These are phyloP conservation scores for Neodon shergylaensis DNA, from an alignment of 2,113 vertebrate species.

Conservation along the genomic window DNA sequence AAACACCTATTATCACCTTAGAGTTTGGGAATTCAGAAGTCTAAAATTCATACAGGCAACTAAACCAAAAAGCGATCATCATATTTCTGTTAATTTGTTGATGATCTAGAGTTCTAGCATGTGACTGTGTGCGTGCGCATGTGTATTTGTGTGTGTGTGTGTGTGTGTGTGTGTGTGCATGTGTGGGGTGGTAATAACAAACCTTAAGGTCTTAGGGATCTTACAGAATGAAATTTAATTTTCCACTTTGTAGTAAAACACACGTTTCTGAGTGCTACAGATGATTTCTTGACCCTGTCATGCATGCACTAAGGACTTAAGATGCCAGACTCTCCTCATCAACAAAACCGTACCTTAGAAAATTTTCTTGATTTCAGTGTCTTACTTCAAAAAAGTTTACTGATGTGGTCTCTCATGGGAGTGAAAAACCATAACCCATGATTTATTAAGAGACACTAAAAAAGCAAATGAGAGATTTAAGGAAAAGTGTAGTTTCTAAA, in stretches of 20 bases:
- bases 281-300: background rate
- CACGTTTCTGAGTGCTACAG: too few relatives aligned
- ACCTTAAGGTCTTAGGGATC: background rate
- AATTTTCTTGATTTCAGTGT: background rate
- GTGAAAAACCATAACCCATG: background rate
- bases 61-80: background rate
- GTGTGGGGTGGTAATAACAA: background rate
- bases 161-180: background rate
- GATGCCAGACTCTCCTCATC: background rate
- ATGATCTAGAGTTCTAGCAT: background rate
- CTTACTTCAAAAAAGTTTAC: background rate
- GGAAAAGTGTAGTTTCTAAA: background rate
- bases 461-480: background rate
- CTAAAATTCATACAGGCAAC: background rate
- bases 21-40: too few relatives aligned
- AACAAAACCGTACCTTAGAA: background rate
- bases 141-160: too few relatives aligned
- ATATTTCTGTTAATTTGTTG: background rate
- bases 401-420: background rate
- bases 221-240: too few relatives aligned
- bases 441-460: background rate
- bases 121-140: too few relatives aligned
- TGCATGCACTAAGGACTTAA: fast-evolving
- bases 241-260: background rate
- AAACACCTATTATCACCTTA: background rate